A percentile compares a stretch with the other conserved stretches of the same genome.
Conservation (phyloP, 2,797 vertebrate species). For the Hypotaenidia philippensis region DNA sequence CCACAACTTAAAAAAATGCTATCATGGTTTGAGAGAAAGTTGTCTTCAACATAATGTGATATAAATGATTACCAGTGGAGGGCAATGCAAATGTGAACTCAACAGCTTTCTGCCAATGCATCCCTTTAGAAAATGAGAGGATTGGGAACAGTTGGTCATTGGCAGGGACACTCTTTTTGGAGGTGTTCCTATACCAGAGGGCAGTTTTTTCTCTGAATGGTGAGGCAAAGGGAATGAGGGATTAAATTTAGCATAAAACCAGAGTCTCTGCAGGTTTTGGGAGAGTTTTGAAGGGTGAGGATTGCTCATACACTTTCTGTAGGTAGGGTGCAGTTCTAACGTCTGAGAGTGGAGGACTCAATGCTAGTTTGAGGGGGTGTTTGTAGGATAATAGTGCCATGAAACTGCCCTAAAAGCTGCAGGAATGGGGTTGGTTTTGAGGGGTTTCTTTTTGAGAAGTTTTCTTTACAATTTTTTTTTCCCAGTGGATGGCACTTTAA, state of each 20-base stretch:
- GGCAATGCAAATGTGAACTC: conserved; percentile 12
- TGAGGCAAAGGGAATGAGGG: background rate
- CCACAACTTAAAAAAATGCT: background rate
- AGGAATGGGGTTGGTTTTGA: background rate
- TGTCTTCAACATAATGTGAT: background rate
- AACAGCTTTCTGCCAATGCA: background rate
- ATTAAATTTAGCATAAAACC: background rate
- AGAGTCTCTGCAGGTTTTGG: background rate
- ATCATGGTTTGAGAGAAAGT: background rate
- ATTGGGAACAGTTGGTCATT: conserved; percentile 42
- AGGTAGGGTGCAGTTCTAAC: background rate
- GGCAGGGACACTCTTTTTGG: background rate
- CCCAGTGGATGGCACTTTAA: background rate
- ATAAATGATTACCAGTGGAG: conserved; percentile 14
- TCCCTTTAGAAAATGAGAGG: conserved; percentile 31
- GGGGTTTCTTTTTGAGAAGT: background rate
- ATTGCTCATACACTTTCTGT: background rate
- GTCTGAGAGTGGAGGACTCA: background rate
- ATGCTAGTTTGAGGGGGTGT: background rate
- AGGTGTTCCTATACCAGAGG: background rate
- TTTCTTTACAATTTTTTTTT: background rate
- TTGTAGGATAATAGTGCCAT: background rate
- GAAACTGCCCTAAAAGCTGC: background rate
- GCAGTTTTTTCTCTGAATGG: background rate
- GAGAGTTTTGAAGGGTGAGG: background rate